Conservation (phyloP, 2,888 invertebrate species). For the Schizotus pectinicornis region DNA sequence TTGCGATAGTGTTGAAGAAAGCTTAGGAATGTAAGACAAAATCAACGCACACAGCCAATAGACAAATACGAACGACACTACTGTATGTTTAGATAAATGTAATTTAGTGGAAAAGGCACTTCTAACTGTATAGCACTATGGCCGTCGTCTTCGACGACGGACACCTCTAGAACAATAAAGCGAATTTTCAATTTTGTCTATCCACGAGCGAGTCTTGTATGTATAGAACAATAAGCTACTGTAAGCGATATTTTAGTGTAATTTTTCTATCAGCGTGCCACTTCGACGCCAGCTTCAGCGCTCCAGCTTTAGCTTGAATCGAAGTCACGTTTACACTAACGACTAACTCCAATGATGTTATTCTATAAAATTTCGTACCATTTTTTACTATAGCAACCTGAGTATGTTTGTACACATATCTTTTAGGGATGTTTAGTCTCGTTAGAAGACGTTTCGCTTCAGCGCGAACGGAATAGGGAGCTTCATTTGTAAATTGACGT, state of each 20-base stretch:
- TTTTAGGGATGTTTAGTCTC: constrained; percentile 43
- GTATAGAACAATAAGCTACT: constrained; percentile 45
- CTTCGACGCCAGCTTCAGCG: constrained; percentile 1
- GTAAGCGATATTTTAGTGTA: constrained; percentile 31
- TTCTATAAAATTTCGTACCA: constrained; percentile 51
- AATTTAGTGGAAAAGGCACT: constrained; percentile 39
- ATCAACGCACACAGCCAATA: constrained; percentile 55
- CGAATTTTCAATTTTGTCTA: constrained; percentile 39
- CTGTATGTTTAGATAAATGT: constrained; percentile 40
- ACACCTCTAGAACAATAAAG: constrained; percentile 38
- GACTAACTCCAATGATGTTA: constrained; percentile 35
- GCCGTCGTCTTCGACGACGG: constrained; percentile 29
- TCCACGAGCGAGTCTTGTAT: constrained; percentile 40
- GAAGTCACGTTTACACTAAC: constrained; percentile 25
- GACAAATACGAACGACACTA: constrained; percentile 51
- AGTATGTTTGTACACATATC: constrained; percentile 50
- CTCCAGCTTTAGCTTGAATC: constrained; percentile 4
- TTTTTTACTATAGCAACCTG: constrained; percentile 53
- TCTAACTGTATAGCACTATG: constrained; percentile 42
- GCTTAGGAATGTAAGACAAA: constrained; percentile 39
- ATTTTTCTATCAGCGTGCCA: constrained; percentile 29
- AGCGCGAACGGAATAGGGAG: constrained; percentile 3
- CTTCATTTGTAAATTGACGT: constrained; percentile 30
- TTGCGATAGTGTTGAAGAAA: constrained; percentile 25
- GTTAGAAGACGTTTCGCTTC: constrained; percentile 14